phyloP scores from a whole-genome alignment of 1,140 invertebrate species.

The Gryon sp. region DNA sequence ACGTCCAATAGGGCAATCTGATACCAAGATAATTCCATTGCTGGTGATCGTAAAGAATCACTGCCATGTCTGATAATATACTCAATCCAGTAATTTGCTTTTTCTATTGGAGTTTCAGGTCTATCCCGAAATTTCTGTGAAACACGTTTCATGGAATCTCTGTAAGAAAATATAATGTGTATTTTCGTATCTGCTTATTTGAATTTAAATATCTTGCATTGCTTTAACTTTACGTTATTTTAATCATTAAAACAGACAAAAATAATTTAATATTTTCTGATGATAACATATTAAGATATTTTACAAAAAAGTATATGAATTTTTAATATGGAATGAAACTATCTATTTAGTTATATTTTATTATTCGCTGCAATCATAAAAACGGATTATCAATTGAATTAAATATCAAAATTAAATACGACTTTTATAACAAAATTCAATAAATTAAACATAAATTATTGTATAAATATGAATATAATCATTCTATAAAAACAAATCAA shows the following conservation, averaged over 20 bases:
- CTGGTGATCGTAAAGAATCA: conserved; percentile 68
- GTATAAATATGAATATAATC: background rate
- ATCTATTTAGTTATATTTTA: too few species aligned
- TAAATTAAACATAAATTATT: too few species aligned
- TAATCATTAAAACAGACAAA: too few species aligned
- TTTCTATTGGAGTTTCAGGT: conserved; percentile 36
- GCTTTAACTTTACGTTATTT: too few species aligned
- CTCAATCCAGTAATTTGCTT: conserved; percentile 75
- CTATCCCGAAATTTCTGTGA: conserved; percentile 46
- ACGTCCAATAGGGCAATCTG: conserved; percentile 74
- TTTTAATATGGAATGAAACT: too few species aligned
- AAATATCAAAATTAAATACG: too few species aligned
- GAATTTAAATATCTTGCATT: background rate
- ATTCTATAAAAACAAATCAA: background rate
- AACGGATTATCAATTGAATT: too few species aligned
- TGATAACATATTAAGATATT: too few species aligned
- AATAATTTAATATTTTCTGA: too few species aligned
- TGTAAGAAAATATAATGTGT: conserved; percentile 7
- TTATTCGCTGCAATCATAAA: too few species aligned
- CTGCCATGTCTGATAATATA: conserved; percentile 81
- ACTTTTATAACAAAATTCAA: too few species aligned
- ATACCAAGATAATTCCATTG: conserved; percentile 71
- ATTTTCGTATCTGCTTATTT: background rate
- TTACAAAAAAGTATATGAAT: too few species aligned
- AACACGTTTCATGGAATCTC: conserved; percentile 25